phyloP scores from a whole-genome alignment of 2,113 vertebrate genomes.

The Oplegnathus fasciatus region DNA sequence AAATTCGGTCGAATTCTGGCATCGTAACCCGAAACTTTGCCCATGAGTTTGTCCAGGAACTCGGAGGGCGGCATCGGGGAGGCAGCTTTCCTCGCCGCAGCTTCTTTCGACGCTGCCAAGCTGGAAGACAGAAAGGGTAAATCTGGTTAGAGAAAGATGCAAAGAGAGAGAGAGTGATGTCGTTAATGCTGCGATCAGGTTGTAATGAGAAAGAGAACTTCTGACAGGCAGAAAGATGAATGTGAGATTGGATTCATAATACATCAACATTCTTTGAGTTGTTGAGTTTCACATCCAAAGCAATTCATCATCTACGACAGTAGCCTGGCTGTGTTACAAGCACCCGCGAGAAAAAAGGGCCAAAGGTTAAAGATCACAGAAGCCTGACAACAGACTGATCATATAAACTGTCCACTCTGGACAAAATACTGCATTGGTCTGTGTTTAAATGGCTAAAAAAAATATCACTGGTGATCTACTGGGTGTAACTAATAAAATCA shows the following conservation, averaged over 20 bases:
- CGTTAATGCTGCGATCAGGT: not conserved
- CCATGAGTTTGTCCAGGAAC: slow-evolving; percentile 99
- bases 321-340: not conserved
- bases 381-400: not conserved
- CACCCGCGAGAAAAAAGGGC: not conserved
- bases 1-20: slow-evolving; percentile 99
- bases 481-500: not conserved
- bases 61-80: slow-evolving; percentile 97
- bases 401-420: not conserved
- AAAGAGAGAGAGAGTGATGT: not conserved
- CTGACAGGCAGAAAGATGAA: slow-evolving; percentile 13
- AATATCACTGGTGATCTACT: not conserved
- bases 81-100: slow-evolving; percentile 92
- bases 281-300: not conserved
- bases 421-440: not conserved
- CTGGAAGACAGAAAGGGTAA: slow-evolving; percentile 80
- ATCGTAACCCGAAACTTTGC: slow-evolving; percentile 97
- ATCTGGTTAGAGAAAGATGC: not conserved
- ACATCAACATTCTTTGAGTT: not conserved
- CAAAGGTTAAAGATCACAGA: slow-evolving; percentile 11
- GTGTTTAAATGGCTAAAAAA: not conserved
- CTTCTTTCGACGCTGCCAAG: slow-evolving; percentile 97
- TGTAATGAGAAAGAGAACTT: slow-evolving; percentile 10
- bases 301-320: not conserved
- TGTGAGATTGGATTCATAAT: not conserved